Base-by-base conservation (phyloP, 2,888 invertebrate species). In the Camponotus fellah region DNA sequence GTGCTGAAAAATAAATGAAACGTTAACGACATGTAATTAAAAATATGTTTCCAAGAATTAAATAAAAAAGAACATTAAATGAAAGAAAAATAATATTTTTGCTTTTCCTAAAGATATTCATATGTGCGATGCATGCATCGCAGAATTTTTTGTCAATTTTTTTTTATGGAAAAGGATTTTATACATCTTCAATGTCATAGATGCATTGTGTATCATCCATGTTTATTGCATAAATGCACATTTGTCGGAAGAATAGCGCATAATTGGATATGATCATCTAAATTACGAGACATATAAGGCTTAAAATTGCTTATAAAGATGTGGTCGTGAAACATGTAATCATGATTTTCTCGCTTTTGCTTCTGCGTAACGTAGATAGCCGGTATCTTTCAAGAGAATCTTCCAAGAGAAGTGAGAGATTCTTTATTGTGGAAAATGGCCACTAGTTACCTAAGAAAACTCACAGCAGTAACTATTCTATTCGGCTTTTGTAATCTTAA, bases 331-430 rank as follows among this genome's bases (percentile, higher is more conserved):
- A 72, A 80, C 72, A 60, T 80, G 46, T 80, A 80, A 80, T 80
- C 60, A 49, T 12, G 17, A 79, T 80, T 80, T 80, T 60, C 72
- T 72, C 74, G 60, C 72, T 80, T 80, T 80, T 49, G 60, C 71
- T 72, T 34, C 60, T 40, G 46, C 60, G 46, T 72, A 72, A 80
- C 60, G 8, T 46, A 34, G 46, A 46, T 12, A 43, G 32, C 46
- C 58, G 40, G n/a, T 12, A 69, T 56, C 40, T 76, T 68, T 26
- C 26, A 26, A 26, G 26, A 40, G 46, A 26, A 26, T 26, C 26
- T 12, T 10, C 12, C 6, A 5, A 40, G 32, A 68, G 14, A 17
- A 12, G 12, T 40, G n/a, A 77, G 56, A n/a, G 49, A 66, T 64
- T 66, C 21, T 53, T 17, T 37, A 10, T 3, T 37, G 17, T 10